A percentile compares a stretch with the other conserved stretches of the same genome.
These are phyloP conservation scores for Platorchestia sp. DNA, from an alignment of 1,140 invertebrate genomes.

Conservation along the genomic window DNA sequence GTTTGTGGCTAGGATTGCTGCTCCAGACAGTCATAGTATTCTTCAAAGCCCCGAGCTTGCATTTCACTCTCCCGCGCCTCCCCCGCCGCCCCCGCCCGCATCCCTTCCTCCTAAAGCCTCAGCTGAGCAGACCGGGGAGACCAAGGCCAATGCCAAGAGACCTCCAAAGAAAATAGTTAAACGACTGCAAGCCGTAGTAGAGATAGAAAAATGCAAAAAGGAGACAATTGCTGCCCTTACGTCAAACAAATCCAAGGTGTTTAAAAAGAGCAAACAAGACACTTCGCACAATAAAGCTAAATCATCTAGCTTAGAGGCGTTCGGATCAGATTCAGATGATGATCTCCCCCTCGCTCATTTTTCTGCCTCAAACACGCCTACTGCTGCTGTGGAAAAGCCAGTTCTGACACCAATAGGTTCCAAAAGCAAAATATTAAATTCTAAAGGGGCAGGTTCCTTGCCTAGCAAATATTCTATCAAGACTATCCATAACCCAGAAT, in stretches of 20 bases:
- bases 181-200: neutral
- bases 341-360: neutral
- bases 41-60: conserved; percentile 30
- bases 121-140: neutral
- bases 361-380: neutral
- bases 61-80: conserved; percentile 26
- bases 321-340: conserved; percentile 19
- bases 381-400: neutral
- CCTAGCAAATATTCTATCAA: conserved; percentile 29
- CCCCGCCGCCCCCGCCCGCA: neutral
- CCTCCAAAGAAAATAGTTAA: neutral
- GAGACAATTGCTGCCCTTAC: neutral
- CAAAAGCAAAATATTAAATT: neutral
- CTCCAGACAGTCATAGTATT: conserved; percentile 57
- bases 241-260: neutral
- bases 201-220: neutral
- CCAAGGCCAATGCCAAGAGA: neutral
- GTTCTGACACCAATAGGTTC: neutral
- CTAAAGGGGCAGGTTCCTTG: neutral
- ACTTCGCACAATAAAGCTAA: neutral
- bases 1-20: conserved; percentile 60
- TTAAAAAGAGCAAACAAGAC: neutral
- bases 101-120: neutral
- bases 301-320: neutral
- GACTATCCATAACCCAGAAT: conserved; percentile 30